Evolutionary conservation across 2,113 vertebrate species (phyloP), one percentile per base, ranked within the genome.

Genomic region (Hippocampus guttulatus): DNA sequence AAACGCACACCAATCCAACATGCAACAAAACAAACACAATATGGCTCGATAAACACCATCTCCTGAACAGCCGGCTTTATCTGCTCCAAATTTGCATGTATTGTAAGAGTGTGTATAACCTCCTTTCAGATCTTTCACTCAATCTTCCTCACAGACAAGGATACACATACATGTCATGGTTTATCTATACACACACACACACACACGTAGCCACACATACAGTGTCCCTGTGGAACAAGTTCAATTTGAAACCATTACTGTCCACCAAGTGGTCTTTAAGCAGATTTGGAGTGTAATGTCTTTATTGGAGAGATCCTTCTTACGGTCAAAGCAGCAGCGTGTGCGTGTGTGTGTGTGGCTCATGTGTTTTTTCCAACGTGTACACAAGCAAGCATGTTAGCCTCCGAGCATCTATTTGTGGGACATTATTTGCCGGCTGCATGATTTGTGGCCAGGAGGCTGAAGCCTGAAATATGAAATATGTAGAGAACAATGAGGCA

Each of bases 231-330:
- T 74, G 80, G 87, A 89, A 84, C 83, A 88, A 85, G 84, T 91
- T 88, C 83, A 88, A 89, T 91, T 90, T 90, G 81, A 90, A 87
- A 91, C 85, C 88, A 91, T 90, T 90, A 91, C 87, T 87, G 88
- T 91, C 88, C 86, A 84, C 71, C 76, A 81, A 86, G 81, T 80
- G 81, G 85, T 88, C 71, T 84, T 91, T 91, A 91, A 90, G 87
- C 82, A 90, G 86, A 90, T 91, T 91, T 91, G 84, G 87, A 87
- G 85, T 87, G 85, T 90, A 90, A 91, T 89, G 86, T 88, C 88
- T 91, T 90, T 91, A 91, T 91, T 91, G 86, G 84, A 88, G 75
- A 75, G 88, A 91, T 91, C 86, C 81, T 90, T 91, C 88, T 91
- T 89, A 83, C 81, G 80, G 78, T 81, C 77, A 88, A 86, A 91